A percentile compares a stretch with the other conserved stretches of the same genome.
Evolutionary conservation across 2,797 vertebrate species (phyloP).

Genomic region (Xiphorhynchus erythropygius): DNA sequence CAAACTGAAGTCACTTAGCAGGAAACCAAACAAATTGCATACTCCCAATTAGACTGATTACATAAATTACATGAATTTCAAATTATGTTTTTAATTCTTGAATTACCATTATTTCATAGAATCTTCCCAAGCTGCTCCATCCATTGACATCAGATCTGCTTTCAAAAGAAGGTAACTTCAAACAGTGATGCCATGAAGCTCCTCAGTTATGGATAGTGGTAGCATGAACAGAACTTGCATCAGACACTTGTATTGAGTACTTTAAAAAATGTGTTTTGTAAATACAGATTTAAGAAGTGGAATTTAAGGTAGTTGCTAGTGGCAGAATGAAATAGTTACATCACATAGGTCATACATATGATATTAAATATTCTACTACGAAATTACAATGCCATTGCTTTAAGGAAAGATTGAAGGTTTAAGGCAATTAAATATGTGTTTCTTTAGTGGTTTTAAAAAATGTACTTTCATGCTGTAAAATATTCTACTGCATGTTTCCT

Average conservation of each 20-base stretch:
- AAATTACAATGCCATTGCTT: not conserved
- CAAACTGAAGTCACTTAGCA: not conserved
- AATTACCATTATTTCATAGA: constrained; percentile 65
- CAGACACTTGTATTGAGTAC: not conserved
- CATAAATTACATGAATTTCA: not conserved
- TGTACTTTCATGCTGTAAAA: not conserved
- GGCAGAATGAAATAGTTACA: not conserved
- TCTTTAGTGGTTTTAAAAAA: not conserved
- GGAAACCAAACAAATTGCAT: not conserved
- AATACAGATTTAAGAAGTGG: not conserved
- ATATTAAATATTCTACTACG: not conserved
- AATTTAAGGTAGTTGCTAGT: not conserved
- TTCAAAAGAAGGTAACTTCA: constrained; percentile 97
- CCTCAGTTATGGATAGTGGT: not conserved
- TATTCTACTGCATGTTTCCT: not conserved
- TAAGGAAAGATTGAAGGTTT: not conserved
- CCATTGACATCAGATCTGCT: constrained; percentile 96
- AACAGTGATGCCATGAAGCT: not conserved
- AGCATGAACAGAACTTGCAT: not conserved
- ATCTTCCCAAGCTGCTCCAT: constrained; percentile 80
- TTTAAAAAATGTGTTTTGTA: not conserved
- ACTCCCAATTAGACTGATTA: not conserved
- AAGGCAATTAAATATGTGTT: not conserved
- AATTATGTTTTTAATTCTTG: constrained; percentile 15
- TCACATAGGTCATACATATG: not conserved